Percentiles rank a stretch among this genome's conserved stretches.
Conservation (phyloP, 2,113 vertebrate species). For the Verasper variegatus region DNA sequence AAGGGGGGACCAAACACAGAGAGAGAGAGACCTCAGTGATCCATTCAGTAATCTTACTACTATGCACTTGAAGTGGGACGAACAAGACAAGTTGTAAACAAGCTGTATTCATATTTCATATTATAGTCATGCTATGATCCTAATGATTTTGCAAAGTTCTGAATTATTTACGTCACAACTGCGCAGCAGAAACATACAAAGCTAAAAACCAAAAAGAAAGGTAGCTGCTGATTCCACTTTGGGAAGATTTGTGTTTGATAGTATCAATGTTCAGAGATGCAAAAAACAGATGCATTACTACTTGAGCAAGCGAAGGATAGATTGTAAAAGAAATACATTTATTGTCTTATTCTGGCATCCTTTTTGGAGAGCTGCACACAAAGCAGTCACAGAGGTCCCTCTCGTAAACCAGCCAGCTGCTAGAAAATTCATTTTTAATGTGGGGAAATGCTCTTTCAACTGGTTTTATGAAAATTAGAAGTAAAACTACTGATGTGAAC, state of each 20-base stretch:
- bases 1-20: conserved; percentile 4
- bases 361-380: not conserved
- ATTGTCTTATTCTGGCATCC: not conserved
- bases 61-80: not conserved
- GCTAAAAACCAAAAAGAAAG: not conserved
- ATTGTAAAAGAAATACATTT: not conserved
- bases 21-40: too few relatives aligned
- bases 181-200: not conserved
- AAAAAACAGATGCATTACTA: not conserved
- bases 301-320: not conserved
- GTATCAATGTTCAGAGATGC: not conserved
- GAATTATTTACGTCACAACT: not conserved
- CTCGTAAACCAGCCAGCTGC: not conserved
- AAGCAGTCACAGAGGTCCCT: not conserved
- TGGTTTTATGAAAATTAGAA: too few relatives aligned
- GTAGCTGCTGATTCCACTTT: not conserved
- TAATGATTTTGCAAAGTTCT: not conserved
- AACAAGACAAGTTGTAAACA: not conserved
- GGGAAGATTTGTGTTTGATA: not conserved
- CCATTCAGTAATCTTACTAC: not conserved
- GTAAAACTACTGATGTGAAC: not conserved
- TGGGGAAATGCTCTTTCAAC: too few relatives aligned
- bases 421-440: too few relatives aligned
- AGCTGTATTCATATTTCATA: not conserved
- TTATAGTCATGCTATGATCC: not conserved